Conservation (phyloP, 2,113 vertebrate species). For the Lepus europaeus region DNA sequence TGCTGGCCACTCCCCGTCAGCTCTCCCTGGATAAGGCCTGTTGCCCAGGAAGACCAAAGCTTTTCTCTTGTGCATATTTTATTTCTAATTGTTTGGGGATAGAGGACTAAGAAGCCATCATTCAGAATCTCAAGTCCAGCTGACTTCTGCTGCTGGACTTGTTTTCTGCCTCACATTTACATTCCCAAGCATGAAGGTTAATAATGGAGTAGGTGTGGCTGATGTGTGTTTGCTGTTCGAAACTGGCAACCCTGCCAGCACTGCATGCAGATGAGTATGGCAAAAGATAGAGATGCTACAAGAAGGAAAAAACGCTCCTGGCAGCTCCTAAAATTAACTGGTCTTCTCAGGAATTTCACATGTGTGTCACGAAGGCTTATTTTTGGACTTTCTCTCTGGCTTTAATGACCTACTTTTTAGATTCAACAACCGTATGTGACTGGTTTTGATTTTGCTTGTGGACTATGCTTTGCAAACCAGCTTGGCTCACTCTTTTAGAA, state of each 20-base stretch:
- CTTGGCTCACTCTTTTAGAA: not conserved
- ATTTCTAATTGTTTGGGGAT: not conserved
- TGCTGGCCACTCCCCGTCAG: not conserved
- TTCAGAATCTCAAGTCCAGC: not conserved
- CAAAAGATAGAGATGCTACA: not conserved
- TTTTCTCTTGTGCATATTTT: not conserved
- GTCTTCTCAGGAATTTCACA: not conserved
- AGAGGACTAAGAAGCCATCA: not conserved
- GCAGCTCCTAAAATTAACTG: not conserved
- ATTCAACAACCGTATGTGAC: not conserved
- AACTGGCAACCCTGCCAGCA: not conserved
- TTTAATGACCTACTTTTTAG: slow-evolving; percentile 8
- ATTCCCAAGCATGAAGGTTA: not conserved
- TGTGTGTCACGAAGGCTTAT: slow-evolving; percentile 15
- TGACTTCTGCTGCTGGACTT: not conserved
- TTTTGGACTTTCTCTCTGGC: not conserved
- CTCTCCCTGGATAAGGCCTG: not conserved
- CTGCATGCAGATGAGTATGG: not conserved
- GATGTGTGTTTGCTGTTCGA: not conserved
- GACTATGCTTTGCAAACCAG: not conserved
- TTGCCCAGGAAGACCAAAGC: not conserved
- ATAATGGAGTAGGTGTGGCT: not conserved
- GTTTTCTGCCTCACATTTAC: not conserved
- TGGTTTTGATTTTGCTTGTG: slow-evolving; percentile 53
- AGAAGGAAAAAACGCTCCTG: not conserved